These are phyloP conservation scores for Theristicus caerulescens DNA, from an alignment of 2,113 vertebrate species.

Conservation along the genomic window DNA sequence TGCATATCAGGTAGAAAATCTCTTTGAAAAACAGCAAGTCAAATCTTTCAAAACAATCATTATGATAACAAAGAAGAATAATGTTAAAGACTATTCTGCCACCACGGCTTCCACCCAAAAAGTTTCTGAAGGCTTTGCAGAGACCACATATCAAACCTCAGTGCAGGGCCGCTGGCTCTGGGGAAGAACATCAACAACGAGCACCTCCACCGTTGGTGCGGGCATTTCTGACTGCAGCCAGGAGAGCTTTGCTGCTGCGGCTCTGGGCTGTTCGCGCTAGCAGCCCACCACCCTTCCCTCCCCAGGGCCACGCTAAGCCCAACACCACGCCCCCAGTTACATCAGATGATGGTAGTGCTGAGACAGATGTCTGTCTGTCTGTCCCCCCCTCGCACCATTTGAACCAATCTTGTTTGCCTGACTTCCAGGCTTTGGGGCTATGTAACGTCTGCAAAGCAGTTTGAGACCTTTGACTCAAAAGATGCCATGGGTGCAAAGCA, in stretches of 20 bases:
- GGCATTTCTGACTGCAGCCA: not conserved
- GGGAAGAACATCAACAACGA: not conserved
- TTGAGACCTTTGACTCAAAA: not conserved
- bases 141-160: not conserved
- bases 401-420: not conserved
- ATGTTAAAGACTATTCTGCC: not conserved
- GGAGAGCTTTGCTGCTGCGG: not conserved
- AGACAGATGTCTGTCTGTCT: not conserved
- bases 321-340: not conserved
- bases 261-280: not conserved
- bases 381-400: not conserved
- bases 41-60: conserved; percentile 45
- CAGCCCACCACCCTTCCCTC: not conserved
- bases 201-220: not conserved
- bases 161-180: not conserved
- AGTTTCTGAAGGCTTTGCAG: not conserved
- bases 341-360: not conserved
- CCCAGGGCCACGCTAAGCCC: not conserved
- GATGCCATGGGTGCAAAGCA: not conserved
- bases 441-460: not conserved
- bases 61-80: conserved; percentile 14
- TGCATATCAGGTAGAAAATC: conserved; percentile 52
- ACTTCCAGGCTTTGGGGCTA: not conserved
- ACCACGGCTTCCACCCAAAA: not conserved
- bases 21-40: conserved; percentile 49